phyloP scores from a whole-genome alignment of 2,797 vertebrate genomes.

The Sandelia bainsii region DNA sequence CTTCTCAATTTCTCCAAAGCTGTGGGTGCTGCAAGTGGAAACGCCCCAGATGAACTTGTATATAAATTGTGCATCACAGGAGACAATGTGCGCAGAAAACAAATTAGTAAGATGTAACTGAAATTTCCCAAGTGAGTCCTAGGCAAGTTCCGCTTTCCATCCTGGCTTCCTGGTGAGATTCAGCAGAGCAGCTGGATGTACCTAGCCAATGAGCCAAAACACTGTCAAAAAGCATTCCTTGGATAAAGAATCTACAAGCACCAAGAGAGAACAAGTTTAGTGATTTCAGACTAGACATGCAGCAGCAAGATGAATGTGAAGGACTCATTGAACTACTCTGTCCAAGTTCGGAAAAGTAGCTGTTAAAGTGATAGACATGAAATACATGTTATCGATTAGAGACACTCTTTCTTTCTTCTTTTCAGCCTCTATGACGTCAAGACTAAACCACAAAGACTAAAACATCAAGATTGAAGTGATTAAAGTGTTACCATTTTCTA shows the following conservation, averaged over 20 bases:
- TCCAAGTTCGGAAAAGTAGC: neutral
- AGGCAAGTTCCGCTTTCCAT: slow-evolving; percentile 17
- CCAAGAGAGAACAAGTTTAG: neutral
- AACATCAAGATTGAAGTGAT: neutral
- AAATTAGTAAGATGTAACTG: slow-evolving; percentile 13
- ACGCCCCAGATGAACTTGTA: neutral
- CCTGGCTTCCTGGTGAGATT: slow-evolving; percentile 14
- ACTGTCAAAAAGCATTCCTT: slow-evolving; percentile 19
- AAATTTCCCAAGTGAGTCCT: slow-evolving; percentile 1
- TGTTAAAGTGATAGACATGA: neutral
- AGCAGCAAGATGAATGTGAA: slow-evolving; percentile 10
- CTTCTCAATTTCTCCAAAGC: slow-evolving; percentile 7
- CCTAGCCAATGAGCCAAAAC: neutral
- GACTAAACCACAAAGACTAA: neutral
- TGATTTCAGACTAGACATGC: slow-evolving; percentile 7
- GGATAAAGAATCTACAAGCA: slow-evolving; percentile 9
- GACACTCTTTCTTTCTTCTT: neutral
- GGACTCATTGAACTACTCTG: slow-evolving; percentile 19
- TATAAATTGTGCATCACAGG: slow-evolving; percentile 14
- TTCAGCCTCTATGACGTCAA: neutral
- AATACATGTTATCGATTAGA: neutral
- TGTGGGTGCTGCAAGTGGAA: neutral
- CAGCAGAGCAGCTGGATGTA: slow-evolving; percentile 10
- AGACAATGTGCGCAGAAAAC: neutral
- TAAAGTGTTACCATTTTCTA: neutral